These are phyloP conservation scores for Gopherus evgoodei DNA, from an alignment of 2,113 vertebrate genomes.

Conservation along the genomic window DNA sequence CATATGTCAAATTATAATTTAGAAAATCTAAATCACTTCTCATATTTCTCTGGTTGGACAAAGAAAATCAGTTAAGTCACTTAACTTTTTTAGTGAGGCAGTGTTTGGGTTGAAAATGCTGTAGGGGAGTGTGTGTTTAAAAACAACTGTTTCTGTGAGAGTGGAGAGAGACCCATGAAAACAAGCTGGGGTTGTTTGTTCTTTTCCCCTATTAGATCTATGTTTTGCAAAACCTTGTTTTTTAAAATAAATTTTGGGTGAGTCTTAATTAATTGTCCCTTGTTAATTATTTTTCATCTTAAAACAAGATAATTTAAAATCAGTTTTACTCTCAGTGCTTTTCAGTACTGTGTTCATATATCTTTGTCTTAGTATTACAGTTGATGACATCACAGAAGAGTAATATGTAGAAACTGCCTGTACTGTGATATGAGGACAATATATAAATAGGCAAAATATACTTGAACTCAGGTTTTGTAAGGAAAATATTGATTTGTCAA, in stretches of 20 bases:
- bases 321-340: neutral
- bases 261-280: neutral
- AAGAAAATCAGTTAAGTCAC: neutral
- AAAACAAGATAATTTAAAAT: neutral
- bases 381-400: neutral
- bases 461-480: neutral
- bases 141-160: neutral
- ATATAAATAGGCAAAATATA: neutral
- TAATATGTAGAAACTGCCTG: neutral
- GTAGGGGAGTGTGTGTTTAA: neutral
- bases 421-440: neutral
- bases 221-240: neutral
- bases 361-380: neutral
- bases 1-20: neutral
- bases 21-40: neutral
- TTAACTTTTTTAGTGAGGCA: neutral
- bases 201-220: neutral
- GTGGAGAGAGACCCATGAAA: neutral
- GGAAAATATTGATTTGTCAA: neutral
- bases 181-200: neutral
- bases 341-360: neutral
- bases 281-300: neutral
- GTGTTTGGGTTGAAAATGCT: neutral
- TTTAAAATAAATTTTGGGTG: neutral
- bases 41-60: neutral